Percentiles rank a stretch among this genome's conserved stretches.
phyloP scores from a whole-genome alignment of 53 echinoderm and acorn worm species.

The Pentamera pediparva region DNA sequence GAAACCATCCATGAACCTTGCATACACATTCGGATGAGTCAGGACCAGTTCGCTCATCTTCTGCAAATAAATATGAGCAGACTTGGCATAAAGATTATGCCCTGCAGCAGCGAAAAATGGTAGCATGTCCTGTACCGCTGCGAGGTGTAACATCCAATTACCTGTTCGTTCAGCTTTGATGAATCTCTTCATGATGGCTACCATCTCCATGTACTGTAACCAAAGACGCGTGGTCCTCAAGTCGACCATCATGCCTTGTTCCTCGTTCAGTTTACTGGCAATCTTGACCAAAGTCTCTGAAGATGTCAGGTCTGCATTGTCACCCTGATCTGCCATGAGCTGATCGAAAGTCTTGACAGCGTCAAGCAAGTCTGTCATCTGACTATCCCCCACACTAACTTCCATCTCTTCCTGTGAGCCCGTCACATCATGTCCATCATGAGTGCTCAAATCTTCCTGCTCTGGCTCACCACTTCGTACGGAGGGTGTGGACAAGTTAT shows the following conservation, averaged over 20 bases:
- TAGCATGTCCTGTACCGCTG: conserved; percentile 36
- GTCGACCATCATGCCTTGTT: no score
- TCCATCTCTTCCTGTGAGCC: neutral
- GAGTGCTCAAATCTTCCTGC: neutral
- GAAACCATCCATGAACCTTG: conserved; percentile 19
- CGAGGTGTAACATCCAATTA: conserved; percentile 48
- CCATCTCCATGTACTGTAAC: conserved; percentile 45
- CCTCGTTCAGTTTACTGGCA: neutral
- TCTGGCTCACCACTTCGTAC: neutral
- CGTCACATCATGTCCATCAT: neutral
- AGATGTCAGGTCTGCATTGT: neutral
- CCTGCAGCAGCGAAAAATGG: conserved; percentile 67
- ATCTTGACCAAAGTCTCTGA: neutral
- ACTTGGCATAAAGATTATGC: conserved; percentile 54
- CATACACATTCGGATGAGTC: conserved; percentile 33
- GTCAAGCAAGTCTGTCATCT: neutral
- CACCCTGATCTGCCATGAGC: neutral
- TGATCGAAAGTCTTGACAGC: neutral
- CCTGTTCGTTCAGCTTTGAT: conserved; percentile 40
- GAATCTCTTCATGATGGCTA: conserved; percentile 22
- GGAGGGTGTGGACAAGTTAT: neutral
- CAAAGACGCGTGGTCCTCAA: conserved; percentile 26
- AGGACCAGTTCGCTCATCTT: neutral
- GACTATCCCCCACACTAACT: neutral
- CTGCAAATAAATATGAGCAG: conserved; percentile 42